Percentiles rank a stretch among this genome's conserved stretches.
These are phyloP conservation scores for Neodiprion fabricii DNA, from an alignment of 1,140 invertebrate species.

Conservation along the genomic window DNA sequence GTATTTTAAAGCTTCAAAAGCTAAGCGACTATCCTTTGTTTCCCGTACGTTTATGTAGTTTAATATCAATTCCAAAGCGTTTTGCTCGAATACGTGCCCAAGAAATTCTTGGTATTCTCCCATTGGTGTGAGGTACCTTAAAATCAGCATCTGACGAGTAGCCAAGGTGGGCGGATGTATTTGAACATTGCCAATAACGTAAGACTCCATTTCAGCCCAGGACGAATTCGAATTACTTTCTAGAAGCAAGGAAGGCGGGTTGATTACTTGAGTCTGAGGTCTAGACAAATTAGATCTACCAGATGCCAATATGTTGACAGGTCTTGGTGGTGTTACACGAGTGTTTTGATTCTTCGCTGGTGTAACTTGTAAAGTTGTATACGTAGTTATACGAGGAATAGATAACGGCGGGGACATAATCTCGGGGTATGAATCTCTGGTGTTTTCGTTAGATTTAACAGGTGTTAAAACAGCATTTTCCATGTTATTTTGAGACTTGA, in stretches of 20 bases:
- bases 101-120: constrained; percentile 98
- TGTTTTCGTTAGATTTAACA: constrained; percentile 29
- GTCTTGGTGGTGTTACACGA: constrained; percentile 27
- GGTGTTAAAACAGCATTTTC: constrained; percentile 28
- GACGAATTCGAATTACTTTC: constrained; percentile 77
- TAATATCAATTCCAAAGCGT: constrained; percentile 87
- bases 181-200: constrained; percentile 84
- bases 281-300: constrained; percentile 32
- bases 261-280: constrained; percentile 29
- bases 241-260: constrained; percentile 35
- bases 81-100: constrained; percentile 89
- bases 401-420: constrained; percentile 57
- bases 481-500: constrained; percentile 36
- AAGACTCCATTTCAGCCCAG: constrained; percentile 88
- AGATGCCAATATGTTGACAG: constrained; percentile 15
- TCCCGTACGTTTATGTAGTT: constrained; percentile 90
- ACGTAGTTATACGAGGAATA: constrained; percentile 34
- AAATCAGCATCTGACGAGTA: constrained; percentile 89
- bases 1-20: constrained; percentile 95
- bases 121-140: constrained; percentile 88
- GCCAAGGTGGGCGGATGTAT: constrained; percentile 86
- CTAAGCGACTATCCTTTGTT: constrained; percentile 87
- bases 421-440: constrained; percentile 30
- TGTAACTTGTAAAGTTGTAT: constrained; percentile 27
- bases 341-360: constrained; percentile 36